Evolutionary conservation across 2,888 invertebrate species (phyloP), one percentile per base, ranked within the genome.

Genomic region (Platycheirus rosarum): DNA sequence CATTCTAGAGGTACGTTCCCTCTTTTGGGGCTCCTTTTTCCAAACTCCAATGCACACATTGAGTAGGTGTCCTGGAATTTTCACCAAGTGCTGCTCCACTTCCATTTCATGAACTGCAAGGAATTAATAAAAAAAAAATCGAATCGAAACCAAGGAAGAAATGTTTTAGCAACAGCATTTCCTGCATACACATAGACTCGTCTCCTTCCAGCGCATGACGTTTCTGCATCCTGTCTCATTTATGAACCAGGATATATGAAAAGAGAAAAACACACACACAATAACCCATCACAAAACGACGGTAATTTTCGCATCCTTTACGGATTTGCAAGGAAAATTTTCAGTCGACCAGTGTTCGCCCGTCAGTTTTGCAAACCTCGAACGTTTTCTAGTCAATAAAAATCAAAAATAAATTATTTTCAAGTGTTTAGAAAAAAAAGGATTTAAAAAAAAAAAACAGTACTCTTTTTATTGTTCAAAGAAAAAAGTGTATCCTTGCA

Each of bases 331-430:
- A 85, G 86, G 85, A 85, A 86, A 88, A 85, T 86, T 87, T 87
- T 88, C 87, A 88, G 88, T 88, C 87, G 87, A 88, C 87, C 86
- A 87, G 87, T 86, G 88, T 87, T 87, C 88, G 88, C 86, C 87
- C 87, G 85, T 86, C 86, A 84, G 86, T 86, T 84, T 85, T 68
- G 84, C 78, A 71, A 77, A 80, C 82, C 82, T 76, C 71, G 68
- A 77, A 68, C 82, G 82, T 82, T 80, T 80, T 32, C 46, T 23
- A 40, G 32, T 57, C 57, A 57, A 70, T 62, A 26, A 62, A 65
- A 62, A 65, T 35, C 8, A 32, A 42, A 37, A 48, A 32, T 20
- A 11, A 16, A n/a, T n/a, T 62, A 11, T 49, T 55, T n/a, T 32
- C 11, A 60, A 60, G 60, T 60, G 60, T 42, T 40, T 9, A n/a